Conservation (phyloP, 2,113 vertebrate species). For the Serinus canaria region DNA sequence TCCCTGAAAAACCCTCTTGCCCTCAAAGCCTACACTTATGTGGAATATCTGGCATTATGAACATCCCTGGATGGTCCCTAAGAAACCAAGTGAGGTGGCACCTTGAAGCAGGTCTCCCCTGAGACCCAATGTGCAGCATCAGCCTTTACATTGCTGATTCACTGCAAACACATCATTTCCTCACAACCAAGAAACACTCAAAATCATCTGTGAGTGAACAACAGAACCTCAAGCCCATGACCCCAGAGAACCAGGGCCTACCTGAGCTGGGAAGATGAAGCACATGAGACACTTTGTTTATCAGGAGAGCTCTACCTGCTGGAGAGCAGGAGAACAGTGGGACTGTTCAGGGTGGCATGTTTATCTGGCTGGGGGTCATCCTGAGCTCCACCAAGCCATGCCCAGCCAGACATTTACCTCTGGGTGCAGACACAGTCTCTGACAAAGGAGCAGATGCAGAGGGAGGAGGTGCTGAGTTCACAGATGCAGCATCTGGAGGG, state of each 20-base stretch:
- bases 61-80: background rate
- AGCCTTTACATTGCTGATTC: background rate
- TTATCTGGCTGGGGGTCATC: background rate
- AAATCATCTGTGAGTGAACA: background rate
- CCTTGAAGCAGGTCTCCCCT: background rate
- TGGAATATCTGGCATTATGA: background rate
- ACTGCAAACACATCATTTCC: background rate
- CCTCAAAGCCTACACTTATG: background rate
- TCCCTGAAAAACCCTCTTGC: fast-evolving
- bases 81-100: background rate
- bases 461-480: background rate
- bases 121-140: background rate
- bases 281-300: background rate
- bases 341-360: fast-evolving
- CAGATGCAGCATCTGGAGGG: conserved; percentile 68
- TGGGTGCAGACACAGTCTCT: conserved; percentile 29
- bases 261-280: background rate
- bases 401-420: conserved; percentile 66
- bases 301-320: background rate
- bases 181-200: background rate
- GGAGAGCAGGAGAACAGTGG: background rate
- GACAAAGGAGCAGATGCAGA: conserved; percentile 46
- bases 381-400: background rate
- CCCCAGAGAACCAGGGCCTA: background rate
- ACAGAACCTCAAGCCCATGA: background rate